Conservation (phyloP, 1,140 invertebrate species). For the Steinernema khuongi region DNA sequence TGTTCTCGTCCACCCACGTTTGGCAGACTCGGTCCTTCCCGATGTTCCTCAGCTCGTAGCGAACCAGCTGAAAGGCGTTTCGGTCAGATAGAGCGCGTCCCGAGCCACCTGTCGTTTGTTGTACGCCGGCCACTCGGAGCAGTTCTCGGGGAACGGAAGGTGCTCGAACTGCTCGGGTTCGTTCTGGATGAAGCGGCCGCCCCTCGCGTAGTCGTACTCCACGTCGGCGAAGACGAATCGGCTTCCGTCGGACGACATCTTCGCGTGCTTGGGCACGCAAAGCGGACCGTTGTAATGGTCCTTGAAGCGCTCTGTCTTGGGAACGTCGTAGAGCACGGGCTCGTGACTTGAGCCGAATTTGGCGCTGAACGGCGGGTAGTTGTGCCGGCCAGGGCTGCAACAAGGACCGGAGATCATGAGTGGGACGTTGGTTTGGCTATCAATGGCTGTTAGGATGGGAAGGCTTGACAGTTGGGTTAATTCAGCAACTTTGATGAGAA, state of each 20-base stretch:
- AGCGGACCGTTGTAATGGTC: constrained; percentile 5
- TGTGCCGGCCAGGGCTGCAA: not conserved
- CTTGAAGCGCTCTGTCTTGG: not conserved
- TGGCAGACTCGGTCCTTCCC: not conserved
- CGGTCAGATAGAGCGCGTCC: not conserved
- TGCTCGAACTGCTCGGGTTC: not conserved
- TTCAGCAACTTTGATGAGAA: too few relatives aligned
- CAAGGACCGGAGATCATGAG: too few relatives aligned
- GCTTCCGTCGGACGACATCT: not conserved
- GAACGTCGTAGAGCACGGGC: not conserved
- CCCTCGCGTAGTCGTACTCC: not conserved
- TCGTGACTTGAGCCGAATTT: constrained; percentile 6
- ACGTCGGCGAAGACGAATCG: not conserved
- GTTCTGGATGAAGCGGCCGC: not conserved
- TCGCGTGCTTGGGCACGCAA: not conserved
- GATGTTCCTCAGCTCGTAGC: not conserved
- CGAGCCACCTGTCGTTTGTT: not conserved
- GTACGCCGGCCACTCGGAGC: not conserved
- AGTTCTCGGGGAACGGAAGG: not conserved
- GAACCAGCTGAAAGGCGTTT: not conserved
- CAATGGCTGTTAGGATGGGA: too few relatives aligned
- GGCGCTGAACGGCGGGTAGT: not conserved
- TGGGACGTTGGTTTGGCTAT: too few relatives aligned
- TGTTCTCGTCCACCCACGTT: not conserved
- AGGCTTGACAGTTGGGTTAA: too few relatives aligned